Conservation (phyloP, 2,797 vertebrate genomes). For the Limosa lapponica region DNA sequence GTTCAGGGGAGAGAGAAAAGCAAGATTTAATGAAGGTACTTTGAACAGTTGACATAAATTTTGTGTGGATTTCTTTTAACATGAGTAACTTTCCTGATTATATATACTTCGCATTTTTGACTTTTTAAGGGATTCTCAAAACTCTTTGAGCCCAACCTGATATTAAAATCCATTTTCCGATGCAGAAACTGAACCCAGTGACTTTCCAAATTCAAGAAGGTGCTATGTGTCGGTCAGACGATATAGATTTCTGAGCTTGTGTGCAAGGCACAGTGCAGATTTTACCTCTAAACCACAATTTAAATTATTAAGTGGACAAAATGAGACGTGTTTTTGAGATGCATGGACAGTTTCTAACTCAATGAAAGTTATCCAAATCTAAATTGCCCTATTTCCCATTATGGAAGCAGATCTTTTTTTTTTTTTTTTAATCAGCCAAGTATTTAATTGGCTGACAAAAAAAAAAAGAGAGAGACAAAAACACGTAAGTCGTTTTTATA, state of each 20-base stretch:
- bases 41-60: background rate
- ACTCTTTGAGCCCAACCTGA: background rate
- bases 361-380: background rate
- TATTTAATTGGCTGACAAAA: background rate
- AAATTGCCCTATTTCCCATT: background rate
- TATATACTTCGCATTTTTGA: background rate
- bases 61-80: background rate
- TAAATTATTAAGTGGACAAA: background rate
- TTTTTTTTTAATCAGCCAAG: background rate
- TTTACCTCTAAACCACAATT: background rate
- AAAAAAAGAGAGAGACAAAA: background rate
- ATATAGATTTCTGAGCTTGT: background rate
- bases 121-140: background rate
- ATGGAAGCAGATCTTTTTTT: background rate
- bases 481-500: background rate
- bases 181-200: background rate
- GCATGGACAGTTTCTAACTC: background rate
- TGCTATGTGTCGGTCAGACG: background rate
- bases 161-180: background rate
- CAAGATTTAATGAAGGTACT: slow-evolving; percentile 86
- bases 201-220: background rate
- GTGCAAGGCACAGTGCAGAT: background rate
- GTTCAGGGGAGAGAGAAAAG: slow-evolving; percentile 85
- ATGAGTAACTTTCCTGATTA: background rate
- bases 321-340: background rate